A percentile compares a stretch with the other conserved stretches of the same genome.
Conservation (phyloP, 2,888 invertebrate genomes). For the Ophraella communa region DNA sequence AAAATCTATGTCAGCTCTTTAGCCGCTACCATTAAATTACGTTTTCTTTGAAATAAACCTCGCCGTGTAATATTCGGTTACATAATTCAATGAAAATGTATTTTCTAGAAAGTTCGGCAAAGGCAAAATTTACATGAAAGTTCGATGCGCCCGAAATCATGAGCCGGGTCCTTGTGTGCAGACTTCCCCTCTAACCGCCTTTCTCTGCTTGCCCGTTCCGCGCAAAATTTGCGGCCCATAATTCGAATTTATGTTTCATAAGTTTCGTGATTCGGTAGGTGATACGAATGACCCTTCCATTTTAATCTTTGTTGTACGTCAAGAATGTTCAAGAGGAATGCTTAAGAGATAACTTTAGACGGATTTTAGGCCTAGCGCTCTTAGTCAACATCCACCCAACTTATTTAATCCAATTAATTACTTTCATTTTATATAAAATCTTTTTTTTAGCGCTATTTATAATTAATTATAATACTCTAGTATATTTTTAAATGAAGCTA, state of each 20-base stretch:
- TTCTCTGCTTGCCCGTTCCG: neutral
- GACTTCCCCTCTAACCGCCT: neutral
- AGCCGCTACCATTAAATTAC: neutral
- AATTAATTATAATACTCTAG: no score
- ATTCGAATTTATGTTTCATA: slow-evolving; percentile 36
- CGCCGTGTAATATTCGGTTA: slow-evolving; percentile 8
- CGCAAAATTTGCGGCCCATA: slow-evolving; percentile 34
- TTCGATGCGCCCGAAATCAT: slow-evolving; percentile 30
- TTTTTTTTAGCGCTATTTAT: no score
- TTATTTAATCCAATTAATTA: no score
- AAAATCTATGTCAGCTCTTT: neutral
- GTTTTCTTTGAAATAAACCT: slow-evolving; percentile 8
- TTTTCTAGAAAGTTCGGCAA: slow-evolving; percentile 25
- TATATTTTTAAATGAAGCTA: no score
- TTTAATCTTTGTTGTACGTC: slow-evolving; percentile 26
- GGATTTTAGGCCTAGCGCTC: neutral
- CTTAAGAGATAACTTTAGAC: neutral
- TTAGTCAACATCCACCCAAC: no score
- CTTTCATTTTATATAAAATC: no score
- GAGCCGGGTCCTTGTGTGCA: slow-evolving; percentile 9
- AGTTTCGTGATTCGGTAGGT: slow-evolving; percentile 28
- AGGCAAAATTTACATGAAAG: slow-evolving; percentile 29
- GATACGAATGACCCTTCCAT: slow-evolving; percentile 29
- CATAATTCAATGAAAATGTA: slow-evolving; percentile 32
- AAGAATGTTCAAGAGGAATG: neutral